phyloP scores from a whole-genome alignment of 2,888 invertebrate genomes.

The Xestia rhomboidea region DNA sequence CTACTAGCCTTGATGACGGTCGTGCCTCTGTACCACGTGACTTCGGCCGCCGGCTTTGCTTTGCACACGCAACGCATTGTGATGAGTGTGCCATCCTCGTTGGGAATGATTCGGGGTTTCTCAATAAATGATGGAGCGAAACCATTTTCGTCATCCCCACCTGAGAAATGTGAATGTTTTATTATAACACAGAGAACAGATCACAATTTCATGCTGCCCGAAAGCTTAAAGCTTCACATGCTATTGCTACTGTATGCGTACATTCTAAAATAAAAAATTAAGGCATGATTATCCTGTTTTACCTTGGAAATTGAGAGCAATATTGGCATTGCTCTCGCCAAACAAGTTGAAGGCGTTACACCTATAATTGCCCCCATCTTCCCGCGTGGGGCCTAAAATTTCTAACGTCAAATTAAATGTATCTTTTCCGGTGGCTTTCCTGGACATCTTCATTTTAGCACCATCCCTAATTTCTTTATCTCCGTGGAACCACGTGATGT shows the following conservation, averaged over 20 bases:
- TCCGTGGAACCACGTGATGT: slow-evolving; percentile 98
- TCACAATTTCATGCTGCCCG: slow-evolving; percentile 81
- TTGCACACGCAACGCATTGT: slow-evolving; percentile 99
- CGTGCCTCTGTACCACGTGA: slow-evolving; percentile 98
- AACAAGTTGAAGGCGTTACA: slow-evolving; percentile 99
- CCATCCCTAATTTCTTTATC: slow-evolving; percentile 95
- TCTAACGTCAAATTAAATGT: slow-evolving; percentile 97
- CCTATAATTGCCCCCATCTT: slow-evolving; percentile 99
- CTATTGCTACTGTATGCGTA: slow-evolving; percentile 90
- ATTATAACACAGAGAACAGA: slow-evolving; percentile 54
- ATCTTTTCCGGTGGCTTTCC: slow-evolving; percentile 97
- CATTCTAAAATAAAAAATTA: slow-evolving; percentile 73
- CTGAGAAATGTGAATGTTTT: slow-evolving; percentile 86
- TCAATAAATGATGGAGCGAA: slow-evolving; percentile 99
- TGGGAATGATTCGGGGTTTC: slow-evolving; percentile 99
- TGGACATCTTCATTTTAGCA: slow-evolving; percentile 96
- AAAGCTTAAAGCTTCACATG: slow-evolving; percentile 87
- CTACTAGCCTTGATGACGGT: slow-evolving; percentile 95
- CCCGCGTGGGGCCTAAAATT: slow-evolving; percentile 98
- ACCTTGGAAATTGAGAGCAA: slow-evolving; percentile 99
- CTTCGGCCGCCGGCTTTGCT: slow-evolving; percentile 98
- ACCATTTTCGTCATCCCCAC: slow-evolving; percentile 97
- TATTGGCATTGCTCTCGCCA: slow-evolving; percentile 99
- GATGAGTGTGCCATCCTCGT: slow-evolving; percentile 98
- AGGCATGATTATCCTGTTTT: slow-evolving; percentile 79